These are phyloP conservation scores for Liolophura sinensis DNA, from an alignment of 1,140 invertebrate genomes.

Conservation along the genomic window DNA sequence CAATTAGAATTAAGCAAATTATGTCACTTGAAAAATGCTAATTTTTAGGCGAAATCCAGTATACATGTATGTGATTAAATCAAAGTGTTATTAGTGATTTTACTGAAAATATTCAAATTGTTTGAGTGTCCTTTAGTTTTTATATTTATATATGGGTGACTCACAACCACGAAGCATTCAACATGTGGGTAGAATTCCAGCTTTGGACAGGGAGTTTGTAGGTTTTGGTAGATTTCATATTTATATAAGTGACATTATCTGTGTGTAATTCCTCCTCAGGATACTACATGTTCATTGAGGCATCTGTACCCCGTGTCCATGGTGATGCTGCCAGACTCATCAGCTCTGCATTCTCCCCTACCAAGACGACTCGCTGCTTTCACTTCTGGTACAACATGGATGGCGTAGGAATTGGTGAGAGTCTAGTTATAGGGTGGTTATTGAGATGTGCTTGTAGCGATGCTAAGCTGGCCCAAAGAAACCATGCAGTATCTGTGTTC, in stretches of 20 bases:
- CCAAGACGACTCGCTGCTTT: conserved; percentile 27
- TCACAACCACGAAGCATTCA: not conserved
- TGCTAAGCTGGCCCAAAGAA: not conserved
- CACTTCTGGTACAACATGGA: conserved; percentile 47
- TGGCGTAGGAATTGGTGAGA: conserved; percentile 31
- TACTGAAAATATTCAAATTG: too few relatives aligned
- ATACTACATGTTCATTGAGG: conserved; percentile 50
- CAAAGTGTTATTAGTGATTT: too few relatives aligned
- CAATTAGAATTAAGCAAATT: too few relatives aligned
- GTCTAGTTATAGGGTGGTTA: not conserved
- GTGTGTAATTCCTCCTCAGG: conserved; percentile 21
- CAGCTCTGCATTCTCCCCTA: conserved; percentile 18
- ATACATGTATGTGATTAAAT: too few relatives aligned
- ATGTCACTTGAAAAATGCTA: too few relatives aligned
- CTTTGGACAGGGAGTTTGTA: not conserved
- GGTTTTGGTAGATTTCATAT: not conserved
- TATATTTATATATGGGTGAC: too few relatives aligned
- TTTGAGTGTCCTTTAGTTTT: too few relatives aligned
- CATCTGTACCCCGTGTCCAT: conserved; percentile 31
- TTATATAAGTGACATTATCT: too few relatives aligned
- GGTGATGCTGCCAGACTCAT: conserved; percentile 43
- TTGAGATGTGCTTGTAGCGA: not conserved
- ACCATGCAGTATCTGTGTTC: not conserved
- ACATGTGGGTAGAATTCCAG: not conserved
- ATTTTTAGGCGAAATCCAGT: too few relatives aligned